Conservation (phyloP, 2,797 vertebrate species). For the Leptodactylus fallax region DNA sequence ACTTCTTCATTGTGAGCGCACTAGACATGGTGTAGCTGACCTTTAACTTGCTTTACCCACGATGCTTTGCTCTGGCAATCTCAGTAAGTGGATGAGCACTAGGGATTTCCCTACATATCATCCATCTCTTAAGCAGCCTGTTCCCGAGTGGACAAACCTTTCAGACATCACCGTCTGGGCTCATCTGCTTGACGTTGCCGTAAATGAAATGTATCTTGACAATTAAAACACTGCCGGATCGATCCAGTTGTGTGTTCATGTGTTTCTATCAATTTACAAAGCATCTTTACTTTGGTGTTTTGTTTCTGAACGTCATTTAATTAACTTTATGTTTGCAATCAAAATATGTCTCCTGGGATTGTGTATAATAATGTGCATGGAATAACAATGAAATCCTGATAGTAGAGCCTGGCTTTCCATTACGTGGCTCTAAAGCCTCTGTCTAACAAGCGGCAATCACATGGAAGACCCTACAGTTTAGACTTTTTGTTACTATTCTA, state of each 20-base stretch:
- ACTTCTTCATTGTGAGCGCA: neutral
- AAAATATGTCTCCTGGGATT: constrained; percentile 36
- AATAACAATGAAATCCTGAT: neutral
- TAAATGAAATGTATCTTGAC: constrained; percentile 50
- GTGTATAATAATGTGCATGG: constrained; percentile 10
- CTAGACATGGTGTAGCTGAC: neutral
- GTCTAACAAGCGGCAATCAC: neutral
- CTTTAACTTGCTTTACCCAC: neutral
- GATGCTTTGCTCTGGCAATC: constrained; percentile 14
- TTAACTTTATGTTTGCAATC: constrained; percentile 49
- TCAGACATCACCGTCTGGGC: neutral
- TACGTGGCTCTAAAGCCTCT: neutral
- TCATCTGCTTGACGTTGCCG: constrained; percentile 37
- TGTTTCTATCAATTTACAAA: constrained; percentile 33
- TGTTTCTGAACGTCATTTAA: constrained; percentile 46
- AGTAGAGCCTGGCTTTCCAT: neutral
- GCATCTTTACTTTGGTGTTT: constrained; percentile 14
- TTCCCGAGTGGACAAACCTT: constrained; percentile 39
- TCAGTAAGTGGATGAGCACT: constrained; percentile 14
- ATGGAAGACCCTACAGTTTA: no score
- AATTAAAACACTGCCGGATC: constrained; percentile 34
- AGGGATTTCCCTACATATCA: constrained; percentile 4
- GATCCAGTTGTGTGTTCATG: constrained; percentile 19
- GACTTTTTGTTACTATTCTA: no score
- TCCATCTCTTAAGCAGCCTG: constrained; percentile 1